phyloP scores from a whole-genome alignment of 1,140 invertebrate species.

The Drosophila pallidifrons region DNA sequence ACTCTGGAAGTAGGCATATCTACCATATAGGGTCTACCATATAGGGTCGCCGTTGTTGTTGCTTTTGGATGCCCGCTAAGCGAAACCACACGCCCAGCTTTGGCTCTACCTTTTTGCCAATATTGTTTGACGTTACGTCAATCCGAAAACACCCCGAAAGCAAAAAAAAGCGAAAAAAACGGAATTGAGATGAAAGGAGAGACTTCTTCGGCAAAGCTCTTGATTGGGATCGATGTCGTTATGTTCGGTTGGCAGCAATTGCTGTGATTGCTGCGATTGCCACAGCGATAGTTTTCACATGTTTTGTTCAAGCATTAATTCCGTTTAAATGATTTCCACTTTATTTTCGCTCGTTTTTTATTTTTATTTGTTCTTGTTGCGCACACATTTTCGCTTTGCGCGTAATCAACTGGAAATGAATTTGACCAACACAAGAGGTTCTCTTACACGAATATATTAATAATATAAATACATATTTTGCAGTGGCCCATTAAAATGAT shows the following conservation, averaged over 20 bases:
- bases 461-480: slow-evolving; percentile 27
- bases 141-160: slow-evolving; percentile 29
- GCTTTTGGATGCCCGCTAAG: slow-evolving; percentile 39
- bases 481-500: slow-evolving; percentile 68
- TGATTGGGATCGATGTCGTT: slow-evolving; percentile 21
- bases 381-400: slow-evolving; percentile 65
- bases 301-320: slow-evolving; percentile 83
- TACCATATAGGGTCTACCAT: too few species aligned
- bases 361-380: slow-evolving; percentile 7
- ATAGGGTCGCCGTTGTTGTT: not conserved
- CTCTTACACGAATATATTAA: slow-evolving; percentile 7
- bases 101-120: slow-evolving; percentile 75
- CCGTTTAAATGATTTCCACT: slow-evolving; percentile 76
- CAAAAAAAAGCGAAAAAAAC: too few species aligned
- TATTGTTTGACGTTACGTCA: slow-evolving; percentile 25
- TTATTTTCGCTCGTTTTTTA: slow-evolving; percentile 12
- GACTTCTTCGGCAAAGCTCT: slow-evolving; percentile 7
- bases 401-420: slow-evolving; percentile 79
- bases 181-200: not conserved
- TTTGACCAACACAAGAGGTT: slow-evolving; percentile 82
- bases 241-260: too few species aligned
- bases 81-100: slow-evolving; percentile 64
- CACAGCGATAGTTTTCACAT: slow-evolving; percentile 74
- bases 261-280: slow-evolving; percentile 10
- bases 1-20: not conserved